Evolutionary conservation across 2,888 invertebrate species (phyloP).

Genomic region (Alentia gelatinosa): DNA sequence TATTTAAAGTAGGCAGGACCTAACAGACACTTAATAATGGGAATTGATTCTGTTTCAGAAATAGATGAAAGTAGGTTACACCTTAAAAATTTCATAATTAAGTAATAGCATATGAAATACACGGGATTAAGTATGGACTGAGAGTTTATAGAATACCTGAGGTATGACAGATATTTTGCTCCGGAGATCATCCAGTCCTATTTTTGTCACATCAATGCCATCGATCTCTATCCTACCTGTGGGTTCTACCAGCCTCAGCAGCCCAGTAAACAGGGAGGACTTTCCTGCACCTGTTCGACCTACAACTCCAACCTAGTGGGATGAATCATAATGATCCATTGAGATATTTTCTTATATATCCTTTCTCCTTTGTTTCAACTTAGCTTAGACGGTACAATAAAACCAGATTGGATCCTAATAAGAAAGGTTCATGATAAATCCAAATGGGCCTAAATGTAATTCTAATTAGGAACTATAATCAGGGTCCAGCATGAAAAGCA

Average conservation of each 20-base stretch:
- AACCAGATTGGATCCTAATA: background rate
- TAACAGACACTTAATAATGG: no score
- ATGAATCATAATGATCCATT: no score
- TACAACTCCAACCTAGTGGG: background rate
- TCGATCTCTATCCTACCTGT: background rate
- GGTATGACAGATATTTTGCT: background rate
- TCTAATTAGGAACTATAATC: background rate
- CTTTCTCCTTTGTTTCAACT: background rate
- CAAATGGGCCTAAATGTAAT: background rate
- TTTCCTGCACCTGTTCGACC: slow-evolving; percentile 20
- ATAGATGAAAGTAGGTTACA: no score
- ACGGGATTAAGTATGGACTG: no score
- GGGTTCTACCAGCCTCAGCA: slow-evolving; percentile 26
- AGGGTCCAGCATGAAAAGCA: background rate
- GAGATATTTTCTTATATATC: background rate
- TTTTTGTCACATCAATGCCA: background rate
- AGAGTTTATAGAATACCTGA: no score
- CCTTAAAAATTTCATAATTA: no score
- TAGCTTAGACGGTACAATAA: background rate
- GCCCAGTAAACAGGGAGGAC: background rate
- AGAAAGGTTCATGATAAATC: background rate
- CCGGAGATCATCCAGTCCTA: background rate
- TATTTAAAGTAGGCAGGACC: no score
- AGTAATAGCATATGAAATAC: no score
- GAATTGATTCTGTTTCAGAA: no score